Evolutionary conservation across 2,797 vertebrate species (phyloP).

Genomic region (Girardinus metallicus): DNA sequence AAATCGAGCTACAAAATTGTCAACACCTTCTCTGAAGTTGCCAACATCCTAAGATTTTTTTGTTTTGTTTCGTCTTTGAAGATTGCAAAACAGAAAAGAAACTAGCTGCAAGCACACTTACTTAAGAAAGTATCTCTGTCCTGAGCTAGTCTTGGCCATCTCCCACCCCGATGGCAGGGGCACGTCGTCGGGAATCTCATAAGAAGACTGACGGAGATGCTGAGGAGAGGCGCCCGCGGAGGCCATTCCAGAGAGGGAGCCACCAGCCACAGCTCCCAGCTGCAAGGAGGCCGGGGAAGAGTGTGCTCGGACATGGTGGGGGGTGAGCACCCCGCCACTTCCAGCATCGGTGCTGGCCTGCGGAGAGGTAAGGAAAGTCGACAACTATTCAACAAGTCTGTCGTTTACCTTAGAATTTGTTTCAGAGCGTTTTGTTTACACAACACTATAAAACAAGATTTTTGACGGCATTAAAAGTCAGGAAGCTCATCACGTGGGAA

Average conservation of each 20-base stretch:
- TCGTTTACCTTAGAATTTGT: not conserved
- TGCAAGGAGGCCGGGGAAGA: constrained; percentile 97
- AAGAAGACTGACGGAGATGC: constrained; percentile 96
- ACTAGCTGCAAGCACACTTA: constrained; percentile 77
- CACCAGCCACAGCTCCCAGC: constrained; percentile 88
- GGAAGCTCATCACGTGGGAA: not conserved
- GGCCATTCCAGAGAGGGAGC: constrained; percentile 84
- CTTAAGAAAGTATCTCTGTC: constrained; percentile 99
- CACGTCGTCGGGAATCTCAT: constrained; percentile 95
- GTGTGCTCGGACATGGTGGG: constrained; percentile 97
- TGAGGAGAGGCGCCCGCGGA: constrained; percentile 85
- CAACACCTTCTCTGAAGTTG: not conserved
- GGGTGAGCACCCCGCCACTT: constrained; percentile 88
- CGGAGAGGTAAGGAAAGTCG: not conserved
- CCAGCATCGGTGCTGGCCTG: constrained; percentile 96
- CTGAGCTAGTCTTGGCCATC: constrained; percentile 97
- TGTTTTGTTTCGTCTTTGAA: not conserved
- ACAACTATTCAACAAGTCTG: not conserved
- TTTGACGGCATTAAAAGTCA: not conserved
- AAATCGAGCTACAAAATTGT: not conserved
- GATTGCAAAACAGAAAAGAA: not conserved
- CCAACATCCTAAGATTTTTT: not conserved
- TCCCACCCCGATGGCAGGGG: constrained; percentile 97
- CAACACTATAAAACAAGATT: not conserved
- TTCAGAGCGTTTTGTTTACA: not conserved